Conservation (phyloP, 2,888 invertebrate genomes). For the Cheilosia impressa region DNA sequence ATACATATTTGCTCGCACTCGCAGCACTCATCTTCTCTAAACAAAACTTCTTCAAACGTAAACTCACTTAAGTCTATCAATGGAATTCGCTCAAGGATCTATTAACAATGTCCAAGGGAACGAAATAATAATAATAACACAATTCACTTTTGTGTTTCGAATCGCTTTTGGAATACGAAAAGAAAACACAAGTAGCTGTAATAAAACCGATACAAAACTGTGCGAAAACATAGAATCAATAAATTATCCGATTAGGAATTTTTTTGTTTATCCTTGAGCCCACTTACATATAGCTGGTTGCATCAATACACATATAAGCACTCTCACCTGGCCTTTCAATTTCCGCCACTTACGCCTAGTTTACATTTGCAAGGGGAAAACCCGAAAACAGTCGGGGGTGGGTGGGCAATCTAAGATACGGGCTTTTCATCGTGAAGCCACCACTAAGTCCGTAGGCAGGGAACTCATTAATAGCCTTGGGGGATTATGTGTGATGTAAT, state of each 20-base stretch:
- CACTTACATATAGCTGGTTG: conserved; percentile 25
- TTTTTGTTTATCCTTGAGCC: conserved; percentile 28
- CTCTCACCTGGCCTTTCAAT: conserved; percentile 10
- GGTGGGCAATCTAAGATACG: too few species aligned
- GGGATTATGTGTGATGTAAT: too few species aligned
- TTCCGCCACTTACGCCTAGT: conserved; percentile 17
- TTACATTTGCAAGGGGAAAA: conserved; percentile 23
- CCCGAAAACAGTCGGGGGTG: too few species aligned
- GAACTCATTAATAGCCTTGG: too few species aligned
- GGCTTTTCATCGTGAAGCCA: too few species aligned
- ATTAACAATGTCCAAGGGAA: conserved; percentile 35
- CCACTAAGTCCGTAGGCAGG: too few species aligned
- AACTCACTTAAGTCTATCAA: conserved; percentile 51
- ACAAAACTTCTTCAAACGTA: conserved; percentile 46
- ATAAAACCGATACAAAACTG: conserved; percentile 6
- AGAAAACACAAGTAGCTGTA: conserved; percentile 17
- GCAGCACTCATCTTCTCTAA: conserved; percentile 35
- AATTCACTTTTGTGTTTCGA: conserved; percentile 34
- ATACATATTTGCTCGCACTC: conserved; percentile 33
- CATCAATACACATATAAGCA: conserved; percentile 11
- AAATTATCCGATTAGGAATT: conserved; percentile 37
- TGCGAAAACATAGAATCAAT: conserved; percentile 36
- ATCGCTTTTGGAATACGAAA: neutral
- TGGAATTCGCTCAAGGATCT: conserved; percentile 21
- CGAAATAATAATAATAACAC: conserved; percentile 21